Evolutionary conservation across 92 coral and sea anemone genomes (phyloP).

Genomic region (Parazoanthus swiftii): DNA sequence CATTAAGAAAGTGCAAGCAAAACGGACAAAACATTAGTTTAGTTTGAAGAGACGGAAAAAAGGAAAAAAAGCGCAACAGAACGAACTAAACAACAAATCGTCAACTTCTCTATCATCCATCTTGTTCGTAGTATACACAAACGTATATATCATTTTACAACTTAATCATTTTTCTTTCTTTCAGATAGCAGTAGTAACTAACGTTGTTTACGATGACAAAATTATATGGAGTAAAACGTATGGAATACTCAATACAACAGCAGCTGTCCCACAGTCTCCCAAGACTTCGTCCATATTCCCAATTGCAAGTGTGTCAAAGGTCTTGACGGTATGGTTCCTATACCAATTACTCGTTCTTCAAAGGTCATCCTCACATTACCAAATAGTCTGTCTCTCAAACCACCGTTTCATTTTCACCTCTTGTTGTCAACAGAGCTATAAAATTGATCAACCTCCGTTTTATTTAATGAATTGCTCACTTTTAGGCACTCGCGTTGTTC

Average conservation of each 20-base stretch:
- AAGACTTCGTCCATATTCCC: slow-evolving; percentile 65
- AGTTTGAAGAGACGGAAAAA: no score
- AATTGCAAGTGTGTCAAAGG: slow-evolving; percentile 85
- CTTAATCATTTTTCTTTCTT: background rate
- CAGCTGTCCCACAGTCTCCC: slow-evolving; percentile 44
- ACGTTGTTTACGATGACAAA: slow-evolving; percentile 72
- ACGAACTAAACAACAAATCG: no score
- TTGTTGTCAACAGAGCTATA: no score
- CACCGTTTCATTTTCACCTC: no score
- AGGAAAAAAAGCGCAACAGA: no score
- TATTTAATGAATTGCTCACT: no score
- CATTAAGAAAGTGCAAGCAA: no score
- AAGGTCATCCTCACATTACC: background rate
- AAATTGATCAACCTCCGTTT: no score
- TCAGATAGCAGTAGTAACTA: slow-evolving; percentile 72
- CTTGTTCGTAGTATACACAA: background rate
- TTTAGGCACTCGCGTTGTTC: slow-evolving; percentile 77
- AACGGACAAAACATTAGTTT: no score
- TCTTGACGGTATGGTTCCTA: slow-evolving; percentile 71
- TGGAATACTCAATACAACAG: slow-evolving; percentile 65
- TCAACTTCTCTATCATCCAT: background rate
- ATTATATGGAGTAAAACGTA: slow-evolving; percentile 77
- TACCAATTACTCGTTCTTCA: no score
- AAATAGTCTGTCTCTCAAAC: background rate
- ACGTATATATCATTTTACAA: no score